phyloP scores from a whole-genome alignment of 2,113 vertebrate genomes.

The Phalacrocorax pelagicus region DNA sequence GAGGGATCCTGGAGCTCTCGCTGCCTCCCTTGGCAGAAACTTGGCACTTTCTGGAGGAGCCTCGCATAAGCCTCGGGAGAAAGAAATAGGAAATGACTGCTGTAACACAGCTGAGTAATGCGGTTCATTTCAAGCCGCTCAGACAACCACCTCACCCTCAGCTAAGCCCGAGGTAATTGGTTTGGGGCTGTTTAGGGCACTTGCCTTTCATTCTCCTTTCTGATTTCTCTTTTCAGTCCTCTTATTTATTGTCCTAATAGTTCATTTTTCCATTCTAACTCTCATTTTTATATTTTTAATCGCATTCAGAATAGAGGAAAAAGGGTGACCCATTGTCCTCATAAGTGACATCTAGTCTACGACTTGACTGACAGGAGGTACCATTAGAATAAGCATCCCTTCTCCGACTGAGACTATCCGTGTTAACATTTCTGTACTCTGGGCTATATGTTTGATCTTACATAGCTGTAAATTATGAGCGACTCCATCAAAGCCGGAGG shows the following conservation, averaged over 20 bases:
- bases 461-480: conserved; percentile 53
- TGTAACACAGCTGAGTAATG: not conserved
- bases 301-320: not conserved
- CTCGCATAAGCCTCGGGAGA: not conserved
- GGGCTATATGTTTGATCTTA: conserved; percentile 29
- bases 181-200: not conserved
- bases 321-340: not conserved
- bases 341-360: not conserved
- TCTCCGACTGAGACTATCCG: not conserved
- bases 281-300: conserved; percentile 35
- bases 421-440: not conserved
- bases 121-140: not conserved
- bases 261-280: not conserved
- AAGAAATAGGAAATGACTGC: not conserved
- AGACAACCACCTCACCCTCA: not conserved
- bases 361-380: conserved; percentile 26
- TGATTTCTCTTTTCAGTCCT: not conserved
- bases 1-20: not conserved
- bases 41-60: not conserved
- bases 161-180: not conserved
- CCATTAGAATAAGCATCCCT: conserved; percentile 12
- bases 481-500: conserved; percentile 52
- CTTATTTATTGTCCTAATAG: not conserved
- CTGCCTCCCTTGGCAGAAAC: not conserved
- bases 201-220: not conserved